Conservation (phyloP, 2,797 vertebrate genomes). For the Centroberyx gerrardi region DNA sequence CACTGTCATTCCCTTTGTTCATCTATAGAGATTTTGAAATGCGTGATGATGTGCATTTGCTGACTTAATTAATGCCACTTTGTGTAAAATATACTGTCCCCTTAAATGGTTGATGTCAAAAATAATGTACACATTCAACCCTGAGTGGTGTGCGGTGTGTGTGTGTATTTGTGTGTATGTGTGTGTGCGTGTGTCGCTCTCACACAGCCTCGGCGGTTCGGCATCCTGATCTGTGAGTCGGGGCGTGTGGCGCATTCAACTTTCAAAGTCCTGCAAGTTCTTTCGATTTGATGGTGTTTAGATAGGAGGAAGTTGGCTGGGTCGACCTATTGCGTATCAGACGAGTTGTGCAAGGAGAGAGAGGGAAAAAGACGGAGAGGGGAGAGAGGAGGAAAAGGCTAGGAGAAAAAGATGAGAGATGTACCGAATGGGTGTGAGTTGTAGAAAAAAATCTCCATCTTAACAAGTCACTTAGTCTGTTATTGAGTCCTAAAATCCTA, state of each 20-base stretch:
- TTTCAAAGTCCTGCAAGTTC: neutral
- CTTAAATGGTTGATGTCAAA: slow-evolving; percentile 65
- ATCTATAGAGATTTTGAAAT: slow-evolving; percentile 45
- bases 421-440: too few species aligned
- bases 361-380: too few species aligned
- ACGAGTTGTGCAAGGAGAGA: too few species aligned
- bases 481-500: too few species aligned
- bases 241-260: slow-evolving; percentile 1
- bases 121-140: slow-evolving; percentile 57
- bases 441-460: too few species aligned
- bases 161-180: slow-evolving; percentile 10
- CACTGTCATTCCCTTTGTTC: slow-evolving; percentile 82
- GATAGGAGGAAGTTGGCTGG: too few species aligned
- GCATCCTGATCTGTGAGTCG: slow-evolving; percentile 13
- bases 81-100: slow-evolving; percentile 68
- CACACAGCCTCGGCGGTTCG: slow-evolving; percentile 5
- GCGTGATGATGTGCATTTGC: slow-evolving; percentile 64
- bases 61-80: slow-evolving; percentile 71
- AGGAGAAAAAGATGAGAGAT: too few species aligned
- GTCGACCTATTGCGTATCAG: too few species aligned
- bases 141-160: slow-evolving; percentile 31
- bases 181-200: neutral
- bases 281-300: neutral
- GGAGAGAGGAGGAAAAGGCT: too few species aligned
- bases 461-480: too few species aligned